These are phyloP conservation scores for Sebastes iracundus DNA, from an alignment of 2,797 vertebrate genomes.

Conservation along the genomic window DNA sequence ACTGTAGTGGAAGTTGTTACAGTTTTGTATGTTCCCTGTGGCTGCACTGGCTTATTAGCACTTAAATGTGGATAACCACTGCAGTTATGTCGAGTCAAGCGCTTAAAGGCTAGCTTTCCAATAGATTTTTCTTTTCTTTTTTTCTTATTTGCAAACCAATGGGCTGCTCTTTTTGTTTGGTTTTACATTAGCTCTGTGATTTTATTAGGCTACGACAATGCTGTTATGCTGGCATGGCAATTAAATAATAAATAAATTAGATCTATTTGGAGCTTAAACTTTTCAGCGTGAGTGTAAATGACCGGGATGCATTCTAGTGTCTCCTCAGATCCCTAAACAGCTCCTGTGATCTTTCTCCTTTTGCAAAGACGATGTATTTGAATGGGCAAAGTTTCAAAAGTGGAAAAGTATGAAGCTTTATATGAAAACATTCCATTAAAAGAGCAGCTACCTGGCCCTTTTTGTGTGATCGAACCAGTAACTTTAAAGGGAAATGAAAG, in stretches of 20 bases:
- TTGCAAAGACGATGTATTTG: conserved; percentile 19
- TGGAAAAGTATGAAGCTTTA: conserved; percentile 59
- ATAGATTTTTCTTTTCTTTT: conserved; percentile 21
- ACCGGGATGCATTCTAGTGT: conserved; percentile 26
- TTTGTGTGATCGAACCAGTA: conserved; percentile 2
- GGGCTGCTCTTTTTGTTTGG: conserved; percentile 41
- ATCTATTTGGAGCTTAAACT: conserved; percentile 38
- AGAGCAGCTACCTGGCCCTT: conserved; percentile 43
- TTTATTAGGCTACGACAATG: conserved; percentile 48
- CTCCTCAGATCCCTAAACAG: background rate
- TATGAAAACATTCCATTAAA: conserved; percentile 64
- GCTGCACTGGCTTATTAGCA: conserved; percentile 67
- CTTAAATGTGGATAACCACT: conserved; percentile 55
- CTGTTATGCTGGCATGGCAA: conserved; percentile 77
- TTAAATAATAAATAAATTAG: conserved; percentile 31
- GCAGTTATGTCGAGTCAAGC: conserved; percentile 51
- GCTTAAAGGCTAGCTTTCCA: conserved; percentile 65
- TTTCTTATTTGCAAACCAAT: conserved; percentile 13
- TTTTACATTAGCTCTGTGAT: conserved; percentile 52
- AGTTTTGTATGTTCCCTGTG: conserved; percentile 68
- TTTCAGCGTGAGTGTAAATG: conserved; percentile 30
- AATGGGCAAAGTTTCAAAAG: conserved; percentile 17
- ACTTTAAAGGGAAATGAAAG: conserved; percentile 1
- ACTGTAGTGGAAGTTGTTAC: conserved; percentile 64
- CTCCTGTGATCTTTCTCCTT: background rate